Evolutionary conservation across 2,113 vertebrate genomes (phyloP).

Genomic region (Gulo gulo): DNA sequence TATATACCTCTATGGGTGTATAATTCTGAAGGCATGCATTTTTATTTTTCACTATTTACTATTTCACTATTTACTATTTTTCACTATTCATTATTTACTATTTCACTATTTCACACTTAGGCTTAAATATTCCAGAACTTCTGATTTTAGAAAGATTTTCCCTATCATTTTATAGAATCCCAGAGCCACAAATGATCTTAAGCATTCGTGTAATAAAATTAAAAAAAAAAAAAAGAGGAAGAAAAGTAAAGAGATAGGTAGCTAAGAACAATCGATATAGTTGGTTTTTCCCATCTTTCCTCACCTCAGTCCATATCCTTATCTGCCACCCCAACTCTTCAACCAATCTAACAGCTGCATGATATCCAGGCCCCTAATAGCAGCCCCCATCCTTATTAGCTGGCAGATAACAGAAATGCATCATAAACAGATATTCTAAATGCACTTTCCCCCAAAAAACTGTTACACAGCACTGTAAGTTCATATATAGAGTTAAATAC

Average conservation of each 20-base stretch:
- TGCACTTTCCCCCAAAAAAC: not conserved
- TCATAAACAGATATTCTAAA: slow-evolving; percentile 2
- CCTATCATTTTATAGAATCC: not conserved
- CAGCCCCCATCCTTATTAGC: not conserved
- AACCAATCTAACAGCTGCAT: not conserved
- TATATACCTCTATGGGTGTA: not conserved
- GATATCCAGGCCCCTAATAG: not conserved
- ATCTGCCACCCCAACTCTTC: not conserved
- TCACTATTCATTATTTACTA: not conserved
- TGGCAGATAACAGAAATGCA: not conserved
- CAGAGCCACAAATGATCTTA: not conserved
- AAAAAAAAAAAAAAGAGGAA: not conserved
- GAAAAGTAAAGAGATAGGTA: not conserved
- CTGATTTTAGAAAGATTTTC: not conserved
- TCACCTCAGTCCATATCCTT: not conserved
- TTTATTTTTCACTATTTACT: not conserved
- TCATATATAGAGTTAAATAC: not conserved
- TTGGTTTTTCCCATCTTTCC: not conserved
- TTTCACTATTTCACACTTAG: not conserved
- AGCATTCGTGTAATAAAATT: not conserved
- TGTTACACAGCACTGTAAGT: not conserved
- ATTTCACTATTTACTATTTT: not conserved
- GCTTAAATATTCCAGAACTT: not conserved
- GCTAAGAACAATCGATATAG: not conserved
- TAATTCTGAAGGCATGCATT: not conserved